Conservation (phyloP, 2,113 vertebrate species). For the Pachycephala philippinensis region DNA sequence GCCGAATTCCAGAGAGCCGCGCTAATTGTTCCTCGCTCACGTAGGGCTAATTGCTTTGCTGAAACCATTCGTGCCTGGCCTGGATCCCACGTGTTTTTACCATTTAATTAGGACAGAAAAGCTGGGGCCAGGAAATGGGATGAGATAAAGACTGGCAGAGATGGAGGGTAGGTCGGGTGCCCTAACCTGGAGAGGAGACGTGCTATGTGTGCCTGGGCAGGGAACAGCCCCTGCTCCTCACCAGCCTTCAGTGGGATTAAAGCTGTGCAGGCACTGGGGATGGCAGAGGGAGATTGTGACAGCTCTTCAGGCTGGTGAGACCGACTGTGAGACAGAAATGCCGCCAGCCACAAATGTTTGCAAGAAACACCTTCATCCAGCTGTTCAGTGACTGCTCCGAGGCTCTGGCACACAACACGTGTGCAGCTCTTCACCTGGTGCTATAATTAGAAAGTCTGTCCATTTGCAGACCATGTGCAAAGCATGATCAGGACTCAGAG, state of each 20-base stretch:
- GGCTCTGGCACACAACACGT: not conserved
- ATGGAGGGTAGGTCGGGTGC: not conserved
- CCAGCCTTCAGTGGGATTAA: not conserved
- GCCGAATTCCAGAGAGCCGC: conserved; percentile 59
- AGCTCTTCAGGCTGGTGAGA: not conserved
- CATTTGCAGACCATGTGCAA: not conserved
- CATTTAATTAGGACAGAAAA: conserved; percentile 50
- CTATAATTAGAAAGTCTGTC: not conserved
- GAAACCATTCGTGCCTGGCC: conserved; percentile 45
- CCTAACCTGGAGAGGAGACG: not conserved
- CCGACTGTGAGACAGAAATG: not conserved
- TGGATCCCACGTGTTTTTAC: conserved; percentile 52
- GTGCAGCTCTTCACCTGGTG: not conserved
- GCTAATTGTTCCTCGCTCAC: conserved; percentile 58
- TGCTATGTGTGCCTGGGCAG: not conserved
- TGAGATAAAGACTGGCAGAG: conserved; percentile 7
- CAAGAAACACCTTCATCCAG: not conserved
- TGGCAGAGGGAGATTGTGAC: not conserved
- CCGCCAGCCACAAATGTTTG: not conserved
- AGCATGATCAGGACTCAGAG: not conserved
- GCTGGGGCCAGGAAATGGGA: not conserved
- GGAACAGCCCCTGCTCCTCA: not conserved
- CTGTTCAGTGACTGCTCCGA: not conserved
- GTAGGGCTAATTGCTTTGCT: conserved; percentile 57
- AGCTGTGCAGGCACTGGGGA: not conserved